Base-by-base conservation (phyloP, 2,797 vertebrate species). In the Anabacerthia variegaticeps region DNA sequence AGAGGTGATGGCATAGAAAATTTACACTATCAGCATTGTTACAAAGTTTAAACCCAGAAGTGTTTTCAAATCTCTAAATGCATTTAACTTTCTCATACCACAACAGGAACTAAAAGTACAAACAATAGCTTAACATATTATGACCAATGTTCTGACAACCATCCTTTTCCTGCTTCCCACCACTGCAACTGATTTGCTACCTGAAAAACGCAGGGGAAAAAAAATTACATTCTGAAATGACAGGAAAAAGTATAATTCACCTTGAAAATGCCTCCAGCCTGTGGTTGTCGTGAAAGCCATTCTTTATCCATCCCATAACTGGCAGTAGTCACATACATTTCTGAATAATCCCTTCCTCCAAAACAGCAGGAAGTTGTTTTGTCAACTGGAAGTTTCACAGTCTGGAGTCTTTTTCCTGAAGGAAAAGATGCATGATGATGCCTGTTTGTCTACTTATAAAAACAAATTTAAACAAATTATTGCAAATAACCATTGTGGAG, bases 281-380 rank as follows among this genome's bases (percentile, higher is more conserved):
- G 94, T 0, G 99, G 98, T 17, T 99, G 98, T n/a, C 81, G 96
- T 48, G 96, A 93, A 55, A 97, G 93, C 46, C 93, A 85, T 24
- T 98, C 97, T 14, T 98, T 96, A 88, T 98, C 97, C 94, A 99
- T 96, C 46, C 98, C 99, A 7, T 97, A 87, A 59, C 79, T 96
- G 51, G 98, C 99, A 30, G 98, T 98, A 63, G 99, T 99, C 96
- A 99, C 99, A 6, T 98, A 99, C 85, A 99, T 98, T 89, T 99
- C 99, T 43, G 98, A 98, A 97, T 98, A 99, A 97, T 99, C 98
- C 14, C 98, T 98, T 80, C 99, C 99, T 65, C 99, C 99, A 2
- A 99, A 99, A 93, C 98, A 99, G 96, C 99, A 99, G 3, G 99
- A 99, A 36, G 99, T 99, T 67, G 98, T 99, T 92, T 98, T 98